Evolutionary conservation across 2,888 invertebrate species (phyloP).

Genomic region (Agonopterix subpropinquella): DNA sequence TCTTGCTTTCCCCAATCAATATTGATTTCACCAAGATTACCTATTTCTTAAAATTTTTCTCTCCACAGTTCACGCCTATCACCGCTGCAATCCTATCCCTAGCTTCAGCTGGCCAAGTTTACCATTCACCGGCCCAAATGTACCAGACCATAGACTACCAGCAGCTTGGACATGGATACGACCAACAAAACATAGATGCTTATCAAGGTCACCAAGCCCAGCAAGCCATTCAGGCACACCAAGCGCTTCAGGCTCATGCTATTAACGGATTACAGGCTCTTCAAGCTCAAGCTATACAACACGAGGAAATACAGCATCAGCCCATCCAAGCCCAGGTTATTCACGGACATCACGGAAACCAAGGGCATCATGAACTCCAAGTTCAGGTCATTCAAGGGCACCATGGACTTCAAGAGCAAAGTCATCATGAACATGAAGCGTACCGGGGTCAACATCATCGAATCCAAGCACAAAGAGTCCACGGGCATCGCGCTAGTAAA

Average conservation of each 20-base stretch:
- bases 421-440: not conserved
- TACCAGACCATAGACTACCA: constrained; percentile 18
- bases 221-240: constrained; percentile 1
- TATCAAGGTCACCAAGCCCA: constrained; percentile 14
- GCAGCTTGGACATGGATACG: constrained; percentile 26
- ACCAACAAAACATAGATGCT: not conserved
- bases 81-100: constrained; percentile 41
- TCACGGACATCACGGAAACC: not conserved
- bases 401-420: not conserved
- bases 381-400: not conserved
- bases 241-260: not conserved
- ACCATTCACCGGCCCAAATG: constrained; percentile 15
- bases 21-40: too few relatives aligned
- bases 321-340: not conserved
- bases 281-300: too few relatives aligned
- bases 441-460: not conserved
- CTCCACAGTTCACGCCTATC: constrained; percentile 34
- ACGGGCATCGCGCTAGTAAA: not conserved
- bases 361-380: not conserved
- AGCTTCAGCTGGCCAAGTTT: constrained; percentile 43
- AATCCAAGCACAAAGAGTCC: not conserved
- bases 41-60: too few relatives aligned
- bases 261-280: too few relatives aligned
- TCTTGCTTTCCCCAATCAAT: too few relatives aligned
- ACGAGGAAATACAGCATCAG: constrained; percentile 3